Percentiles rank a stretch among this genome's conserved stretches.
phyloP scores from a whole-genome alignment of 2,888 invertebrate genomes.

The Drosophila infuscata region DNA sequence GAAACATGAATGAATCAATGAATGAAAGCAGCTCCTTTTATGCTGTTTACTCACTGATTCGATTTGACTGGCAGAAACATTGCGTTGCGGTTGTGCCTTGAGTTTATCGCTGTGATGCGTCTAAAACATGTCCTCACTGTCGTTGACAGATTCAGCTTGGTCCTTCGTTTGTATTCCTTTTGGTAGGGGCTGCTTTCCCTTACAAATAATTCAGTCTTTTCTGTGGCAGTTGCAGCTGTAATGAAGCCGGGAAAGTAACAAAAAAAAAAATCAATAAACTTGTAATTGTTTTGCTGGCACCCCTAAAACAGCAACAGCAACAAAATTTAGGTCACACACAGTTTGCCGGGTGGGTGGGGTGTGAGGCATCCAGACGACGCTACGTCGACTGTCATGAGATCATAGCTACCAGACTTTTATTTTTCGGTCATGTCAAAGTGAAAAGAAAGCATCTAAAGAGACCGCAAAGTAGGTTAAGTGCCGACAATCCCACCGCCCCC shows the following conservation, averaged over 20 bases:
- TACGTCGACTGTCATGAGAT: constrained; percentile 58
- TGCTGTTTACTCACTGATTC: constrained; percentile 83
- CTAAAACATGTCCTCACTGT: constrained; percentile 44
- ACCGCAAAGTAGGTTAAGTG: constrained; percentile 70
- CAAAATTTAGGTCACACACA: constrained; percentile 52
- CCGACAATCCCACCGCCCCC: constrained; percentile 35
- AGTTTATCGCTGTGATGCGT: constrained; percentile 11
- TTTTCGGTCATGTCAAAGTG: constrained; percentile 56
- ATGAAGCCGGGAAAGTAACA: constrained; percentile 26
- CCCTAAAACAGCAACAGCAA: constrained; percentile 5
- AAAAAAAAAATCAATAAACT: constrained; percentile 66
- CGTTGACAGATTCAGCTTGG: constrained; percentile 14
- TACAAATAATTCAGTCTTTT: constrained; percentile 45
- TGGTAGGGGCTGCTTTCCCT: neutral
- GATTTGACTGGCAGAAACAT: constrained; percentile 85
- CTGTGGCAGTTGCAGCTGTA: constrained; percentile 69
- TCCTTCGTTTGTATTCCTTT: constrained; percentile 37
- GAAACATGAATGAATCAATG: constrained; percentile 31
- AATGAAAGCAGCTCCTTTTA: constrained; percentile 18
- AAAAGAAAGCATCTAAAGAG: constrained; percentile 60
- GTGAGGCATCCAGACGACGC: neutral
- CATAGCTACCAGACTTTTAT: constrained; percentile 42
- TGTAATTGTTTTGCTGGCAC: constrained; percentile 56
- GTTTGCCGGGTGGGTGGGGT: constrained; percentile 1
- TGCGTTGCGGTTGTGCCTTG: constrained; percentile 30